Conservation (phyloP, 2,888 invertebrate genomes). For the Morpho helenor region DNA sequence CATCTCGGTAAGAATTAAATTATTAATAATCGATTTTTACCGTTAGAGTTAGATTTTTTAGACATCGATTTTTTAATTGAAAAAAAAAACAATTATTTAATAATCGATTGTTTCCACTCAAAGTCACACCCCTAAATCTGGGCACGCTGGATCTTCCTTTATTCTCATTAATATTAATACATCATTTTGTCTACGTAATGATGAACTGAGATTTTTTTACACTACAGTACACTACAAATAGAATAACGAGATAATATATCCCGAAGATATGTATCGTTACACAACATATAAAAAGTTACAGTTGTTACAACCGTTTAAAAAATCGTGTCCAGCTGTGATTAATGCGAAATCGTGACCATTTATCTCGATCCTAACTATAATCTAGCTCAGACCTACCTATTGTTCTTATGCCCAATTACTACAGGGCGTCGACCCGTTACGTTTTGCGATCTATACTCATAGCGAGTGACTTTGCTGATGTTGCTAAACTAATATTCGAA, state of each 20-base stretch:
- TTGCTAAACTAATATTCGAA: background rate
- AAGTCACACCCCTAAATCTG: too few relatives aligned
- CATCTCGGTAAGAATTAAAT: too few relatives aligned
- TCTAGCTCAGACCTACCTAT: conserved; percentile 30
- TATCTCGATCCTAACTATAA: conserved; percentile 29
- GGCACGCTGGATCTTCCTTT: too few relatives aligned
- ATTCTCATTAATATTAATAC: too few relatives aligned
- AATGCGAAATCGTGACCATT: conserved; percentile 33
- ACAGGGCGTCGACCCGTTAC: conserved; percentile 24
- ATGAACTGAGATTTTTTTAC: too few relatives aligned
- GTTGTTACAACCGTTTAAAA: conserved; percentile 10
- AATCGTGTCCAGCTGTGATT: conserved; percentile 29
- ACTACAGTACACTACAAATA: too few relatives aligned
- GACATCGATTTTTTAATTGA: too few relatives aligned
- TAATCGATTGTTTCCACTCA: too few relatives aligned
- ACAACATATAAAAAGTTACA: background rate
- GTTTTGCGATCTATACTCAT: conserved; percentile 8
- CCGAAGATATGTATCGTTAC: background rate
- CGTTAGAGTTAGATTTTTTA: too few relatives aligned
- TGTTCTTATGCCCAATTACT: conserved; percentile 32
- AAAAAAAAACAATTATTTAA: too few relatives aligned
- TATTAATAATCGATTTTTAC: too few relatives aligned
- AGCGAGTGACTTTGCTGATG: conserved; percentile 8
- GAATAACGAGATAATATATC: background rate
- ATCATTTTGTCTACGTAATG: too few relatives aligned